These are phyloP conservation scores for Gonocerus acuteangulatus DNA, from an alignment of 2,888 invertebrate species.

Conservation along the genomic window DNA sequence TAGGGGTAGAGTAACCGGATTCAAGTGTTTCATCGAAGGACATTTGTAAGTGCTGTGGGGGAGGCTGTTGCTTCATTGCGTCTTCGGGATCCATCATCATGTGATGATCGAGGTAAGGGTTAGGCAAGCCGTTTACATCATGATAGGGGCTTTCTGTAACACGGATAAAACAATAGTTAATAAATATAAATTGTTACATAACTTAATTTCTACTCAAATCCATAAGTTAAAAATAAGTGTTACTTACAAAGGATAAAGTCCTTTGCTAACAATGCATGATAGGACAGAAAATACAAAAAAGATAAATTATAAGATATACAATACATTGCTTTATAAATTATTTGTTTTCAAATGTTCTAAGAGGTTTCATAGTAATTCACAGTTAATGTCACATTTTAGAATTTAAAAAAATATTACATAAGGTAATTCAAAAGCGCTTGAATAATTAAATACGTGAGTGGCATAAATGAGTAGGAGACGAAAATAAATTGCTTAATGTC, in stretches of 20 bases:
- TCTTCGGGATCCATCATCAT: constrained; percentile 61
- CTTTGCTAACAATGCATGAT: constrained; percentile 23
- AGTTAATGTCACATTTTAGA: too few species aligned
- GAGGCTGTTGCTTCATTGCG: constrained; percentile 55
- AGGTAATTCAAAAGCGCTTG: too few species aligned
- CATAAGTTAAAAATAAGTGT: background rate
- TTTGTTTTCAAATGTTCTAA: too few species aligned
- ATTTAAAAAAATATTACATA: too few species aligned
- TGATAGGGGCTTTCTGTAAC: constrained; percentile 81
- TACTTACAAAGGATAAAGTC: constrained; percentile 29
- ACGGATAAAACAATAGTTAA: constrained; percentile 36
- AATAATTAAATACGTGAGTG: too few species aligned
- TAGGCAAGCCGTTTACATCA: constrained; percentile 86
- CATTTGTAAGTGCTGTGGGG: constrained; percentile 71
- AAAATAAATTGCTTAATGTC: too few species aligned
- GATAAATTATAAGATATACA: background rate
- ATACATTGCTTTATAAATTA: too few species aligned
- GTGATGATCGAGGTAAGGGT: constrained; percentile 65
- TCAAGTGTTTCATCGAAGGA: constrained; percentile 90
- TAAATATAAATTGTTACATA: constrained; percentile 25
- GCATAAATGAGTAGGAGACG: too few species aligned
- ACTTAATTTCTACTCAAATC: too few species aligned
- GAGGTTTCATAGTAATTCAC: too few species aligned
- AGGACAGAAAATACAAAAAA: background rate
- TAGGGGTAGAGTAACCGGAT: constrained; percentile 89